Conservation (phyloP, 2,888 invertebrate species). For the Parnassius orleans region DNA sequence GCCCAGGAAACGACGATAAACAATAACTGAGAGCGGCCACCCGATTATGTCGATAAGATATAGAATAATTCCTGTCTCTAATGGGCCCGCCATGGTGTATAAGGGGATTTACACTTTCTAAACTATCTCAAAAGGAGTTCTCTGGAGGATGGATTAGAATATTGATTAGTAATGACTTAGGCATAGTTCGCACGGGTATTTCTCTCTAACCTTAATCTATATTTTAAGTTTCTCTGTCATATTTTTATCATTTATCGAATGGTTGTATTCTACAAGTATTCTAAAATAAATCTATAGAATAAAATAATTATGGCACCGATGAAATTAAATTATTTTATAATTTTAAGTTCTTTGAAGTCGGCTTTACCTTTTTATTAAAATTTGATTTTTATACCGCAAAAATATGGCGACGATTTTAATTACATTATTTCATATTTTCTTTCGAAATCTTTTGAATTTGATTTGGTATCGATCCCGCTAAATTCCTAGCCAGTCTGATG, state of each 20-base stretch:
- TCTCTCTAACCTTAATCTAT: too few species aligned
- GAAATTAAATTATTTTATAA: too few species aligned
- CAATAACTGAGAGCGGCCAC: conserved; percentile 68
- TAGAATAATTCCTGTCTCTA: conserved; percentile 68
- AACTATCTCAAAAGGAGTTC: conserved; percentile 63
- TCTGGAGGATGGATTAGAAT: conserved; percentile 68
- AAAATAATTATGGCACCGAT: too few species aligned
- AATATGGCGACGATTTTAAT: too few species aligned
- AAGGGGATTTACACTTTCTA: conserved; percentile 78
- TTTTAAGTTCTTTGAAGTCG: too few species aligned
- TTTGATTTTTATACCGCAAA: too few species aligned
- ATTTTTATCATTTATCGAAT: too few species aligned
- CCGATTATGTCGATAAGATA: conserved; percentile 76
- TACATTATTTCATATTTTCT: background rate
- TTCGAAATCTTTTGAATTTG: too few species aligned
- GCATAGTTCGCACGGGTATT: background rate
- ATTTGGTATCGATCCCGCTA: conserved; percentile 5
- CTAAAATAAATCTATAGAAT: too few species aligned
- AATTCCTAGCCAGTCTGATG: conserved; percentile 16
- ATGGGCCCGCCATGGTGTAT: conserved; percentile 67
- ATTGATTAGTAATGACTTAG: conserved; percentile 48
- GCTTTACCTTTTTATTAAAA: too few species aligned
- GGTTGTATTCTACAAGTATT: too few species aligned
- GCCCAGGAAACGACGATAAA: conserved; percentile 67
- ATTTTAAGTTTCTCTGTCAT: too few species aligned